Evolutionary conservation across 2,797 vertebrate species (phyloP).

Genomic region (Luscinia luscinia): DNA sequence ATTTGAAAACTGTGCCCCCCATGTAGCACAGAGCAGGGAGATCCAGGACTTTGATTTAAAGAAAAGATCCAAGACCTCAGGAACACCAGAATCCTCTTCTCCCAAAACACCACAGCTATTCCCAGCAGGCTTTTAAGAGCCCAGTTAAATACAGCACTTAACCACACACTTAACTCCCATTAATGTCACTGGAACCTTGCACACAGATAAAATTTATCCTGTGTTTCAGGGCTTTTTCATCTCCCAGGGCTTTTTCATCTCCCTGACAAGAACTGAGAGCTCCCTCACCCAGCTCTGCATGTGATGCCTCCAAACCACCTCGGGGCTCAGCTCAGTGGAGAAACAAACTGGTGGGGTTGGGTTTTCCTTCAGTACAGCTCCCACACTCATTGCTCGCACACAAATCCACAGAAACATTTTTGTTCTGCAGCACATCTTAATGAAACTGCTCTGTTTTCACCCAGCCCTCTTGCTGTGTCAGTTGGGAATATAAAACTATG

Average conservation of each 20-base stretch:
- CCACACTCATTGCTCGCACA: background rate
- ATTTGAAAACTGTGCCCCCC: background rate
- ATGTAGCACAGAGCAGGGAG: fast-evolving
- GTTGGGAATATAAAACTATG: fast-evolving
- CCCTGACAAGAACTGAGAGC: background rate
- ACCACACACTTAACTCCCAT: constrained; percentile 30
- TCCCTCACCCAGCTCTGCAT: background rate
- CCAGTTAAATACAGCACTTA: constrained; percentile 28
- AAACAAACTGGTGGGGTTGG: background rate
- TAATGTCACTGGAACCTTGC: background rate
- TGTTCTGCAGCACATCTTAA: fast-evolving
- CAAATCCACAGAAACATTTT: background rate
- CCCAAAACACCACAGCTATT: background rate
- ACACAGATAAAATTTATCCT: background rate
- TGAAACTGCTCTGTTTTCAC: background rate
- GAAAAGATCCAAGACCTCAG: background rate
- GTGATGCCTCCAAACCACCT: background rate
- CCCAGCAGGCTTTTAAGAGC: background rate
- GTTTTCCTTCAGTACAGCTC: background rate
- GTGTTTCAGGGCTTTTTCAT: background rate
- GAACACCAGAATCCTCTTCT: background rate
- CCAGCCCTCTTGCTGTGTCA: background rate
- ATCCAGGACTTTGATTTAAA: background rate
- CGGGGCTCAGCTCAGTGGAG: fast-evolving
- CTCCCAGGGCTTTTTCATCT: background rate